Evolutionary conservation across 30 jellyfish, hydroid and myxozoan genomes (phyloP).

Genomic region (Cassiopea xamachana): DNA sequence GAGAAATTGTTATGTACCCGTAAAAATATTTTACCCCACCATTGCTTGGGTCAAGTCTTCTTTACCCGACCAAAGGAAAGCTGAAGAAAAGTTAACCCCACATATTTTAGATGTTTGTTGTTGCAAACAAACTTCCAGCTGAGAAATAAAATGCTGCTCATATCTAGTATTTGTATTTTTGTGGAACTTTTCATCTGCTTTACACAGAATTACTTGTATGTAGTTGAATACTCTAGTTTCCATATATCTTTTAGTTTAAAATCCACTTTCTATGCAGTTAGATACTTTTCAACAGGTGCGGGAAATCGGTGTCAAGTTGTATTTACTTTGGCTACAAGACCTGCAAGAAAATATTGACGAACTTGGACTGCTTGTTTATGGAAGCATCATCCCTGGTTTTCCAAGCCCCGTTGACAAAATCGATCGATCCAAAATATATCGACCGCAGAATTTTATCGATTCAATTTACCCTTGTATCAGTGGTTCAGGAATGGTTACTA

Average conservation of each 20-base stretch:
- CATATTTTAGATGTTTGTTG: no score
- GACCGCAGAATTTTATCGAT: conserved; percentile 67
- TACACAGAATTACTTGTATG: no score
- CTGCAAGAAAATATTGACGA: conserved; percentile 91
- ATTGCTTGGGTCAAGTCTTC: no score
- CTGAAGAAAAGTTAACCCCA: no score
- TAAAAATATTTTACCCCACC: no score
- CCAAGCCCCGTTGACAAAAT: conserved; percentile 75
- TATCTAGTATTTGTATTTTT: no score
- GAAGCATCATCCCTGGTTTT: conserved; percentile 91
- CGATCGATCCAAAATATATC: conserved; percentile 51
- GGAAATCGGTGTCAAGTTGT: conserved; percentile 84
- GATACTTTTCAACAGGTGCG: conserved; percentile 53
- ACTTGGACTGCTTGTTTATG: conserved; percentile 80
- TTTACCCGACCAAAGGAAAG: no score
- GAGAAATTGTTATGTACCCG: no score
- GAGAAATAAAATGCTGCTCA: no score
- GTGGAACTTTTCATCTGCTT: no score
- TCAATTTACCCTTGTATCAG: conserved; percentile 67
- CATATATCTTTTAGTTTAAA: not conserved
- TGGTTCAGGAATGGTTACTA: conserved; percentile 69
- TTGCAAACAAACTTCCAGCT: no score
- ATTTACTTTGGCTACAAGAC: conserved; percentile 91
- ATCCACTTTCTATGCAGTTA: not conserved
- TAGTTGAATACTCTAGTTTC: not conserved